Evolutionary conservation across 2,888 invertebrate species (phyloP), one percentile per base, ranked within the genome.

Genomic region (Drosophila kokeensis): DNA sequence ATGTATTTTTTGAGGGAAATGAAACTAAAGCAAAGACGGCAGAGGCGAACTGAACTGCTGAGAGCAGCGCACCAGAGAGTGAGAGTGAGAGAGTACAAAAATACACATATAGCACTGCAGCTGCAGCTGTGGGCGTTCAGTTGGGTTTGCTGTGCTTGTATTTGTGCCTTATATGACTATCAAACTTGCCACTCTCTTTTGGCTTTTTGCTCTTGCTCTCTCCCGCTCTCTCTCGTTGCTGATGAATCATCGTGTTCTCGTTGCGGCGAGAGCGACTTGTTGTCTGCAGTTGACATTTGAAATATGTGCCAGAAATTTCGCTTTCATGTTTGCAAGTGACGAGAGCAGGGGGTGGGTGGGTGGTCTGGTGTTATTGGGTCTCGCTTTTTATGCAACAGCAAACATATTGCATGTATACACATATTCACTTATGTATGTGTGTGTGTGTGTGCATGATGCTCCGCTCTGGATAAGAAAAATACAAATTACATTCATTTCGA

Each of bases 251-350:
- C 79, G 57, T 10, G 36, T n/a, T 45, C 45, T 8, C 45, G 27
- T 21, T 13, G 8, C 53, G 38, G 38, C 52, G 49, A 61, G 29
- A 83, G 90, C 75, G 87, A 86, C 85, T 71, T 61, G 69, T 81
- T 88, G 90, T 86, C 89, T 89, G 79, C 81, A 76, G 67, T 81
- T 76, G 67, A 62, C 73, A 74, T 68, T 75, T 69, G 65, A 83
- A 90, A 89, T 79, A 81, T 83, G 81, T 89, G 89, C 87, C 87
- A 90, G 89, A 90, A 90, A 89, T 89, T 89, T 89, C 89, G 82
- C 89, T 89, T 89, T 89, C 91, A 86, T 83, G 77, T 86, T 81
- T 73, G 69, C 64, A 64, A 68, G 55, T 63, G 67, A 60, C 34
- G 32, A 50, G 53, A 34, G 53, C 24, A 36, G 29, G 50, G 55